Percentiles rank a stretch among this genome's conserved stretches.
These are phyloP conservation scores for Trissolcus japonicus DNA, from an alignment of 2,888 invertebrate species.

Conservation along the genomic window DNA sequence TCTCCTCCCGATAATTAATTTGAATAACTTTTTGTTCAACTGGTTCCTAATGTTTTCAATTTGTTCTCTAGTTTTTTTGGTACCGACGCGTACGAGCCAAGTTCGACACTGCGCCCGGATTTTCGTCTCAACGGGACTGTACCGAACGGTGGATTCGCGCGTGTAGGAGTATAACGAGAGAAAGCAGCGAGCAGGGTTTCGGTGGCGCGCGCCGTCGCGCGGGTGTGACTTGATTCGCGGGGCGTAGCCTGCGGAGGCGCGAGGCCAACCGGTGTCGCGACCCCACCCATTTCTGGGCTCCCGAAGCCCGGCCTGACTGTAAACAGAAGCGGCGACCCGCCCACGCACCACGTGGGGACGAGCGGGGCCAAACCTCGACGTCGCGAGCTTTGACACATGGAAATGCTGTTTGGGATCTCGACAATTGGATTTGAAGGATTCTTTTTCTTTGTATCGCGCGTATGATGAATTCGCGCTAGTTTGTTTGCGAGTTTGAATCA, in stretches of 20 bases:
- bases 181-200: constrained; percentile 43
- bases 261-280: constrained; percentile 34
- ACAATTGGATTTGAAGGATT: constrained; percentile 36
- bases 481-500: constrained; percentile 13
- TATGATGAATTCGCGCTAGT: constrained; percentile 25
- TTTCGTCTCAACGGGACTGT: constrained; percentile 46
- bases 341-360: constrained; percentile 47
- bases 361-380: constrained; percentile 17
- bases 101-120: constrained; percentile 40
- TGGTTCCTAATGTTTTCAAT: no score
- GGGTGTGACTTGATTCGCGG: constrained; percentile 28
- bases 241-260: constrained; percentile 23
- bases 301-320: constrained; percentile 29
- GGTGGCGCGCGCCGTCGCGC: constrained; percentile 45
- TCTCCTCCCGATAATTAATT: not conserved
- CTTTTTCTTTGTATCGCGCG: constrained; percentile 12
- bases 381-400: constrained; percentile 47
- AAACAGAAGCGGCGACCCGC: constrained; percentile 43
- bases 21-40: not conserved
- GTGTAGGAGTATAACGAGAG: constrained; percentile 56
- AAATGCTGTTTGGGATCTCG: constrained; percentile 45
- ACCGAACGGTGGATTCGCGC: constrained; percentile 43
- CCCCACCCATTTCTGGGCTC: constrained; percentile 36
- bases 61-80: no score
- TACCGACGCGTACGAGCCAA: constrained; percentile 14